These are phyloP conservation scores for Hyaena hyaena DNA, from an alignment of 2,113 vertebrate species.

Conservation along the genomic window DNA sequence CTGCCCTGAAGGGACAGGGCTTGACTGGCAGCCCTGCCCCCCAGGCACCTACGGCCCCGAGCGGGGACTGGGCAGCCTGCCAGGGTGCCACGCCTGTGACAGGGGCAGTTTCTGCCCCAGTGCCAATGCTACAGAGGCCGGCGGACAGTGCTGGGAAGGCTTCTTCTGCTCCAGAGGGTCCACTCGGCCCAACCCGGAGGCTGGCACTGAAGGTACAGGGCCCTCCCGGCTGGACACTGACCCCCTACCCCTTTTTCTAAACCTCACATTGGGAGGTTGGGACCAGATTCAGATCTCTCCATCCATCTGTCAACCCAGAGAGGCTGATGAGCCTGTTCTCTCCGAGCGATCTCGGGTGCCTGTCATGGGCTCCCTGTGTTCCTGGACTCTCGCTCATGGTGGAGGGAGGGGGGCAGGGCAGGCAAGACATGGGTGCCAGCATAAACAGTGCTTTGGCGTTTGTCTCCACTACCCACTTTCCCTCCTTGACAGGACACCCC, in stretches of 20 bases:
- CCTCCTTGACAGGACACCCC: not conserved
- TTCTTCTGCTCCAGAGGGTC: constrained; percentile 90
- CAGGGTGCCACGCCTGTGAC: constrained; percentile 88
- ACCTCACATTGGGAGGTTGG: too few relatives aligned
- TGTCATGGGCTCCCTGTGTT: not conserved
- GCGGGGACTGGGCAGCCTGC: constrained; percentile 81
- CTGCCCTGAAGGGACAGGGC: constrained; percentile 89
- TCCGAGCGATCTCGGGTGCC: not conserved
- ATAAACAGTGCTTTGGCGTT: not conserved
- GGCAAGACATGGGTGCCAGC: not conserved
- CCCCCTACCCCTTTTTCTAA: not conserved
- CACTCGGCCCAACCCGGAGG: constrained; percentile 85
- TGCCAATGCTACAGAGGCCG: constrained; percentile 87
- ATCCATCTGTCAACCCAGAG: not conserved
- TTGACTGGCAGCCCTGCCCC: constrained; percentile 88
- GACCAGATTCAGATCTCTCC: not conserved
- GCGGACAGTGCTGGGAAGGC: constrained; percentile 89
- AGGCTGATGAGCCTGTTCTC: not conserved
- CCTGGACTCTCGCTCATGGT: too few relatives aligned
- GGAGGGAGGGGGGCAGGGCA: not conserved
- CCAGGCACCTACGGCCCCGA: constrained; percentile 88
- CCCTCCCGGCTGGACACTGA: not conserved
- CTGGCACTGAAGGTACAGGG: constrained; percentile 81
- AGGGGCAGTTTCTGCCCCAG: constrained; percentile 89
- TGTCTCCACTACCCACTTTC: not conserved